Base-by-base conservation (phyloP, 2,113 vertebrate species). In the Danio rerio region DNA sequence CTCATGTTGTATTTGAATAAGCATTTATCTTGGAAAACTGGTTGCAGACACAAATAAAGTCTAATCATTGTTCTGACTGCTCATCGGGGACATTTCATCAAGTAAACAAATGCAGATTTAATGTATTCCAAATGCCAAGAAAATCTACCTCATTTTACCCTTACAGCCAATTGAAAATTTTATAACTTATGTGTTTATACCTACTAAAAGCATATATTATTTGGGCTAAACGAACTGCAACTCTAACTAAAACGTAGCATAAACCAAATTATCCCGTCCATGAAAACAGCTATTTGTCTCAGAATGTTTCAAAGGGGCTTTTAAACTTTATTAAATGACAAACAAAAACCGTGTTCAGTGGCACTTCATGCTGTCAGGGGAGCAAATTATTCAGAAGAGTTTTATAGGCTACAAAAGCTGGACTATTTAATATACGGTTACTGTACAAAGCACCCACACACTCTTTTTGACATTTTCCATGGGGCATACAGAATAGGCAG, bases 391-490 rank as follows among this genome's bases (percentile, higher is more conserved):
- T 63, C 21, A n/a, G 31, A 43, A 5, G 11, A 61, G 7, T 7
- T 75, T 16, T 80, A 65, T 20, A 31, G 52, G 21, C 6, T 40
- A 49, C 59, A 56, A 75, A 72, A 58, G 45, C 15, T 20, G 18
- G 50, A 20, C 16, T 45, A 62, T 52, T 80, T 49, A 81, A 55
- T 40, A 16, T 9, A 61, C 61, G 43, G 9, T 49, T 61, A 59
- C 16, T 21, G n/a, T 61, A 62, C 52, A 12, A 69, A 59, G n/a
- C 78, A 81, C 78, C 78, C 74, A 84, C 45, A 81, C 50, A 21
- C 53, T 59, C 45, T 53, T 45, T 31, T 73, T 52, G 70, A 62
- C 62, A 63, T 50, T 45, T 21, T 80, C 20, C 21, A 15, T 83
- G 53, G 58, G 62, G 72, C 56, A 72, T 53, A 52, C 43, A 81